Base-by-base conservation (phyloP, 1,140 invertebrate species). In the Scaptodrosophila lebanonensis region DNA sequence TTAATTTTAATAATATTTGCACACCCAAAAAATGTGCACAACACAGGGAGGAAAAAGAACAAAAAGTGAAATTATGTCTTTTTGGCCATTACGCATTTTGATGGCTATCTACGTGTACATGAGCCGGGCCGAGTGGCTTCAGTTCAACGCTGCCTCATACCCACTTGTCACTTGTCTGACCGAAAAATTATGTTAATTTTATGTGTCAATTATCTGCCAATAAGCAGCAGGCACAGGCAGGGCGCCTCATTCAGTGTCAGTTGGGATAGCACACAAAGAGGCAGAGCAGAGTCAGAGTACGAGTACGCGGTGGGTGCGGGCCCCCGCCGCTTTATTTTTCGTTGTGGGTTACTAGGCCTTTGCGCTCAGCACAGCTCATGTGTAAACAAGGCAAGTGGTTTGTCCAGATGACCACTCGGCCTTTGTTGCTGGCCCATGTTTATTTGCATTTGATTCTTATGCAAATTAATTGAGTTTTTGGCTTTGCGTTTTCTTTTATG, bases 121-220 rank as follows among this genome's bases (percentile, higher is more conserved):
- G n/a, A n/a, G n/a, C n/a, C 38, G 17, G 48, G 48, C 43, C 64
- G 42, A 50, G 18, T 65, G 42, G 42, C 25, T 33, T 30, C 39
- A 43, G 57, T 20, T 44, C 68, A 45, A 61, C 63, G 72, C 72
- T 76, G 38, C n/a, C n/a, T n/a, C n/a, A n/a, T n/a, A n/a, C 58
- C 48, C 51, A 61, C 58, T 63, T 63, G 60, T 58, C 60, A 60
- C 61, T 60, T 64, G 44, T 48, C 29, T 9, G 35, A 35, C 29
- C 38, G 66, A 51, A 65, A 82, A 83, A 82, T 82, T 82, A 82
- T 82, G 75, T 70, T 75, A 82, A 82, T 82, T 82, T 82, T 82
- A 75, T 82, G 70, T 82, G 75, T 82, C 75, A 82, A 82, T 82
- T 82, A 82, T 82, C 75, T 82, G 75, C 75, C 75, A 82, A 82